A percentile compares a stretch with the other conserved stretches of the same genome.
Conservation (phyloP, 2,113 vertebrate species). For the Calyptomena viridis region DNA sequence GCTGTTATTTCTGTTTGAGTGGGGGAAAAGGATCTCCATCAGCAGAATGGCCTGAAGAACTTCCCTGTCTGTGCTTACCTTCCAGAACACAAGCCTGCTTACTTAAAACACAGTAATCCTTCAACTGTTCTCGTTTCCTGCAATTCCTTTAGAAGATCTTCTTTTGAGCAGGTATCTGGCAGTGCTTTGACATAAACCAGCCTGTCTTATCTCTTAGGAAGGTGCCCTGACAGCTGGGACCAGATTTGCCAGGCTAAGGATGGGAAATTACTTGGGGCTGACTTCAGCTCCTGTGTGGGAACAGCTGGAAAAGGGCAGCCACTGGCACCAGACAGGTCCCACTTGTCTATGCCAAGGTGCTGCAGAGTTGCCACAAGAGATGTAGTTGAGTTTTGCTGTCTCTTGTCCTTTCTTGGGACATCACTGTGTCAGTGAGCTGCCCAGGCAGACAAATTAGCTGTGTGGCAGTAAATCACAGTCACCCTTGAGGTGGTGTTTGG, state of each 20-base stretch:
- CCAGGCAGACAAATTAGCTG: not conserved
- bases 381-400: not conserved
- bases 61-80: not conserved
- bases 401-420: not conserved
- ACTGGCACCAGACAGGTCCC: not conserved
- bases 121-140: not conserved
- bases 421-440: not conserved
- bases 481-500: not conserved
- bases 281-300: not conserved
- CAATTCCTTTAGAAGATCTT: not conserved
- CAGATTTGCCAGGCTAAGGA: not conserved
- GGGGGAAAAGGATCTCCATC: not conserved
- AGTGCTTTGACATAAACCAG: not conserved
- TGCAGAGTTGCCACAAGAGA: not conserved
- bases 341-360: not conserved
- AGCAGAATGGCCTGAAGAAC: not conserved
- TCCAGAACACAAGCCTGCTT: not conserved
- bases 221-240: not conserved
- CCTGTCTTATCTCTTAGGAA: not conserved
- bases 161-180: not conserved
- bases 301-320: not conserved
- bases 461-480: not conserved
- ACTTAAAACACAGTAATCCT: not conserved
- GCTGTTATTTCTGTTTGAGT: not conserved
- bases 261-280: not conserved